Percentiles rank a stretch among this genome's conserved stretches.
phyloP scores from a whole-genome alignment of 2,888 invertebrate genomes.

The Parelbella ahira region DNA sequence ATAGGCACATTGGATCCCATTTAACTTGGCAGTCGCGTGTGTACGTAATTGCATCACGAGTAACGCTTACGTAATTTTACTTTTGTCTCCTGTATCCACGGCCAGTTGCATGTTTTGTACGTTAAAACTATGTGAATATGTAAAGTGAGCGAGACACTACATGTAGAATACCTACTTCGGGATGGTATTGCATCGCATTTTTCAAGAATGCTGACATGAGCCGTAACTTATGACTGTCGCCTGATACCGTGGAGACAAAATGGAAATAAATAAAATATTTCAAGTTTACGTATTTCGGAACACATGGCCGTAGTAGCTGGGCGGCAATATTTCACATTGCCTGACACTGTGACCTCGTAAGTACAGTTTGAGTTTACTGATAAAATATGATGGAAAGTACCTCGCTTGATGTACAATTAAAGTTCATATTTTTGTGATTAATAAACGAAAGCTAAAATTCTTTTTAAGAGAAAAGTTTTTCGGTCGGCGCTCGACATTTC shows the following conservation, averaged over 20 bases:
- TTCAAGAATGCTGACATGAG: constrained; percentile 1
- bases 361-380: constrained; percentile 5
- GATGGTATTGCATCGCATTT: background rate
- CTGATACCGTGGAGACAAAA: constrained; percentile 11
- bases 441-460: constrained; percentile 3
- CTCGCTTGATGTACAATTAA: background rate
- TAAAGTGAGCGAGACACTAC: background rate
- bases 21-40: too few relatives aligned
- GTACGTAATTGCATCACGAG: too few relatives aligned
- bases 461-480: constrained; percentile 3
- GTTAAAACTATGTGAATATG: too few relatives aligned
- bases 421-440: constrained; percentile 1
- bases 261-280: constrained; percentile 15
- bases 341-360: constrained; percentile 6
- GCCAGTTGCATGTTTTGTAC: too few relatives aligned
- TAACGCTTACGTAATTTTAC: too few relatives aligned
- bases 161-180: background rate
- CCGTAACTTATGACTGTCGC: constrained; percentile 4
- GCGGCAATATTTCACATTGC: constrained; percentile 12
- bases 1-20: constrained; percentile 10
- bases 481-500: background rate
- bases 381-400: background rate
- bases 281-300: constrained; percentile 10
- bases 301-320: constrained; percentile 1
- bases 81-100: too few relatives aligned